phyloP scores from a whole-genome alignment of 2,888 invertebrate genomes.

The Hirtodrosophila histrioides region DNA sequence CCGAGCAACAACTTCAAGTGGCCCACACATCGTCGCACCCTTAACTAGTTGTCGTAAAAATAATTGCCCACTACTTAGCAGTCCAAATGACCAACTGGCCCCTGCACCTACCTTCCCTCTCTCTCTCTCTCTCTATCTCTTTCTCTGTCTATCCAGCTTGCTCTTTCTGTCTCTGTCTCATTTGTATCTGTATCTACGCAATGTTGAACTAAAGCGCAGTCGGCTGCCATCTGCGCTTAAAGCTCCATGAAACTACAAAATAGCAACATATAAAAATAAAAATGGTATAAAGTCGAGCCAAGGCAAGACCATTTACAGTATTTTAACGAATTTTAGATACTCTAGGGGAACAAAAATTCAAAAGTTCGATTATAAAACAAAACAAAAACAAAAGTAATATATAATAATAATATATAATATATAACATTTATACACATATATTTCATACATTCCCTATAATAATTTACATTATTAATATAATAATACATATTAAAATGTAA shows the following conservation, averaged over 20 bases:
- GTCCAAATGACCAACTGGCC: constrained; percentile 60
- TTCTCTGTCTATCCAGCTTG: neutral
- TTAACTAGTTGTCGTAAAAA: constrained; percentile 80
- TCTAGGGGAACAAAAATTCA: constrained; percentile 7
- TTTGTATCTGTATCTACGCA: constrained; percentile 22
- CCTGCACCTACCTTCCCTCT: neutral
- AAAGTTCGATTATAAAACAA: too few relatives aligned
- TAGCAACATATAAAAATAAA: constrained; percentile 52
- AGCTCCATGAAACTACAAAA: constrained; percentile 55
- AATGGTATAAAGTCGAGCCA: constrained; percentile 34
- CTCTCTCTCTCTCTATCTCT: constrained; percentile 2
- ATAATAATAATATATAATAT: too few relatives aligned
- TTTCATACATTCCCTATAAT: too few relatives aligned
- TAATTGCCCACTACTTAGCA: constrained; percentile 80
- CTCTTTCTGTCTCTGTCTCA: constrained; percentile 7
- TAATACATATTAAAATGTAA: too few relatives aligned
- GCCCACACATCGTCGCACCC: constrained; percentile 59
- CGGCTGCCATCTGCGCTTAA: constrained; percentile 59
- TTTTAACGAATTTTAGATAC: constrained; percentile 24
- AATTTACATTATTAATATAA: too few relatives aligned
- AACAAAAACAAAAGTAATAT: too few relatives aligned
- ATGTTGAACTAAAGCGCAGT: constrained; percentile 40
- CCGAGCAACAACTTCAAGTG: constrained; percentile 69
- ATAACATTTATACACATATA: too few relatives aligned
- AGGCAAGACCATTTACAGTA: constrained; percentile 3